Evolutionary conservation across 2,888 invertebrate genomes (phyloP).

Genomic region (Eumacrocentrus americanus): DNA sequence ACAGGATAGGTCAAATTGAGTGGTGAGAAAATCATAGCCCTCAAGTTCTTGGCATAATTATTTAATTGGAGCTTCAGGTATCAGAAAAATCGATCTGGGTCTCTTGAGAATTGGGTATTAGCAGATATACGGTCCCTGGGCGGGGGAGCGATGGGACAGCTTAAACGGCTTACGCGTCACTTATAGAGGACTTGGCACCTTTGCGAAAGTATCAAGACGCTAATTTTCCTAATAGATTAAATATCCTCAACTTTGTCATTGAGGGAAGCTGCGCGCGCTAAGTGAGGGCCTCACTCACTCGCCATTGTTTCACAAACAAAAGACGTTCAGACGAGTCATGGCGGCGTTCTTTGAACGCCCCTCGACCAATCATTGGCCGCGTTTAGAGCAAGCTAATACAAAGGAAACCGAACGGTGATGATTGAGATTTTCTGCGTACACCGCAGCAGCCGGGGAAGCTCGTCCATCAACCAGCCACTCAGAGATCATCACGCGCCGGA

Average conservation of each 20-base stretch:
- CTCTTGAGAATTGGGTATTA: not conserved
- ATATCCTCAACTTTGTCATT: slow-evolving; percentile 39
- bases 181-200: slow-evolving; percentile 24
- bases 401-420: slow-evolving; percentile 52
- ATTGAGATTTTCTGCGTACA: slow-evolving; percentile 55
- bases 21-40: slow-evolving; percentile 32
- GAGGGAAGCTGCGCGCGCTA: slow-evolving; percentile 48
- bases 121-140: slow-evolving; percentile 3
- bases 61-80: slow-evolving; percentile 33
- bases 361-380: slow-evolving; percentile 54
- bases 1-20: slow-evolving; percentile 28
- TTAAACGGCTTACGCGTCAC: slow-evolving; percentile 24
- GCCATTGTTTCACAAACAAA: slow-evolving; percentile 62
- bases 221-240: slow-evolving; percentile 60
- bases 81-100: slow-evolving; percentile 19
- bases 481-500: slow-evolving; percentile 1
- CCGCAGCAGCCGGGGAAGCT: slow-evolving; percentile 8
- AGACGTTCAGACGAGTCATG: slow-evolving; percentile 56
- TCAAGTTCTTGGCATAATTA: slow-evolving; percentile 30
- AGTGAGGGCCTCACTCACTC: slow-evolving; percentile 50
- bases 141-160: slow-evolving; percentile 22
- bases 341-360: slow-evolving; percentile 60
- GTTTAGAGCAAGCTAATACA: slow-evolving; percentile 52
- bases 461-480: not conserved
- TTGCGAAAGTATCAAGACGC: slow-evolving; percentile 32